Evolutionary conservation across 1,140 invertebrate genomes (phyloP).

Genomic region (Sesamia nonagrioides): DNA sequence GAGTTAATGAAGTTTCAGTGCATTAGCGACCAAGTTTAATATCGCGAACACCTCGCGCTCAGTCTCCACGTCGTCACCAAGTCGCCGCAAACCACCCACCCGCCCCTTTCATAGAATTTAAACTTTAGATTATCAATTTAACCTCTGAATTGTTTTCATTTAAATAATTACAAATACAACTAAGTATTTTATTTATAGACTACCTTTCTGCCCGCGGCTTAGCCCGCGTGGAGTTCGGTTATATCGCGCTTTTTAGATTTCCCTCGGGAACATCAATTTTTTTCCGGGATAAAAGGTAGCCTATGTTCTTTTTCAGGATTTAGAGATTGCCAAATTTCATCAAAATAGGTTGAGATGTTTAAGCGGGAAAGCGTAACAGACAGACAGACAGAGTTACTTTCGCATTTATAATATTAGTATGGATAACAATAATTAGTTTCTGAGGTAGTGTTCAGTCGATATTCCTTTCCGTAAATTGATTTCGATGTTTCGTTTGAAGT

Average conservation of each 20-base stretch:
- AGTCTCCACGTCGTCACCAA: not conserved
- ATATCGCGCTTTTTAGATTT: no score
- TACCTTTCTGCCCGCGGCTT: no score
- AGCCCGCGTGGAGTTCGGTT: no score
- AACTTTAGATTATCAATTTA: constrained; percentile 48
- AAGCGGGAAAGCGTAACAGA: no score
- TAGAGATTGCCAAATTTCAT: no score
- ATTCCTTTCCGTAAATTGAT: constrained; percentile 30
- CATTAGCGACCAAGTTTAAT: constrained; percentile 55
- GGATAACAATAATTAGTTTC: constrained; percentile 13
- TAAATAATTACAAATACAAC: constrained; percentile 32
- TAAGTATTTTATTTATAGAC: constrained; percentile 17
- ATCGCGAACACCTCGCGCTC: not conserved
- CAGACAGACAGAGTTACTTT: no score
- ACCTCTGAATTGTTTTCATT: constrained; percentile 16
- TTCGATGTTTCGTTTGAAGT: constrained; percentile 7
- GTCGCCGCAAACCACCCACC: not conserved
- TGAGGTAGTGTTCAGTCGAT: constrained; percentile 1
- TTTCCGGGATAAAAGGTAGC: no score
- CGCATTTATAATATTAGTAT: no score
- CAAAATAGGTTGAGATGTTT: no score
- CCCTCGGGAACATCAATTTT: no score
- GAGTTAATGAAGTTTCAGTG: constrained; percentile 58
- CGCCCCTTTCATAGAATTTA: not conserved
- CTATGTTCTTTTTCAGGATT: no score